Percentiles rank a stretch among this genome's conserved stretches.
These are phyloP conservation scores for Trichoplusia ni DNA, from an alignment of 1,140 invertebrate species.

Conservation along the genomic window DNA sequence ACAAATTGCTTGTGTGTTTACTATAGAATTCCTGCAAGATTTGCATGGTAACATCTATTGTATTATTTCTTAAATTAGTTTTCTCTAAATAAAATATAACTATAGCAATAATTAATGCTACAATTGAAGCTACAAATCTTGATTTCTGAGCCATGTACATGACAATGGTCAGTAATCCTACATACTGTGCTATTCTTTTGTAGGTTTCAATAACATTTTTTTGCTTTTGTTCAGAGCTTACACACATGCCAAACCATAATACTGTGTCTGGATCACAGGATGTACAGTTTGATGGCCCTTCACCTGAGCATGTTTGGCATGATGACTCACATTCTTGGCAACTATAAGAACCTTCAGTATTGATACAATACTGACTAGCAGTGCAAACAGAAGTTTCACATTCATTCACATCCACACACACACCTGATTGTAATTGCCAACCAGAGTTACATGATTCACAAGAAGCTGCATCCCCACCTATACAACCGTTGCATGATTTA, in stretches of 20 bases:
- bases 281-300: conserved; percentile 85
- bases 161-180: conserved; percentile 51
- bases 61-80: conserved; percentile 42
- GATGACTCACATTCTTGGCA: conserved; percentile 91
- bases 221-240: conserved; percentile 50
- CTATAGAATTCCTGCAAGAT: conserved; percentile 2
- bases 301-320: conserved; percentile 92
- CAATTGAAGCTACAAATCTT: conserved; percentile 48
- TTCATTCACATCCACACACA: conserved; percentile 96
- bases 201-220: conserved; percentile 43
- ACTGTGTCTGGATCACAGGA: conserved; percentile 50
- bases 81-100: conserved; percentile 61
- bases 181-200: conserved; percentile 50
- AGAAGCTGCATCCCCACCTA: conserved; percentile 87
- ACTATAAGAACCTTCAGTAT: conserved; percentile 93
- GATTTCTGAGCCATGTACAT: conserved; percentile 53
- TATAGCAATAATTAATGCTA: conserved; percentile 48
- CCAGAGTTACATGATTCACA: conserved; percentile 93
- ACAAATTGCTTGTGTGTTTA: conserved; percentile 2
- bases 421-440: conserved; percentile 88
- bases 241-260: conserved; percentile 60
- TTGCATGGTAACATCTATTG: conserved; percentile 32
- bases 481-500: conserved; percentile 91
- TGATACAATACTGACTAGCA: conserved; percentile 93
- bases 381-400: conserved; percentile 88